Evolutionary conservation across 2,113 vertebrate species (phyloP).

Genomic region (Tinamus guttatus): DNA sequence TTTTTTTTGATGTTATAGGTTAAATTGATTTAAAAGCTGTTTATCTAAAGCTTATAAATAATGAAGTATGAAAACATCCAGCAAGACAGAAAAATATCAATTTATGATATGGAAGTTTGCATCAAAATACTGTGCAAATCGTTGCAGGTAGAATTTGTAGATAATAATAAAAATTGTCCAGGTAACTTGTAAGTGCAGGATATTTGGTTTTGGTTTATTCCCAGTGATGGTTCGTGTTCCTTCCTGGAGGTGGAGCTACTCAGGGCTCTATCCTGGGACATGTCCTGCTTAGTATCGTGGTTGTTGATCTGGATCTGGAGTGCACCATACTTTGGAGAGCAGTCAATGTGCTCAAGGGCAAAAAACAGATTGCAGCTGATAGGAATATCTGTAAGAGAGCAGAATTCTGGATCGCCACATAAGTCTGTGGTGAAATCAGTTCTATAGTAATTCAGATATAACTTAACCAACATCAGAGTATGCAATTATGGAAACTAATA

Average conservation of each 20-base stretch:
- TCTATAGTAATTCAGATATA: background rate
- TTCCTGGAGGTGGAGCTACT: background rate
- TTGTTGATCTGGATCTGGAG: background rate
- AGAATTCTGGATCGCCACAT: background rate
- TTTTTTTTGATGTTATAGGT: background rate
- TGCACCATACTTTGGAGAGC: background rate
- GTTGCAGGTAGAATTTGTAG: background rate
- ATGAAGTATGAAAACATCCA: background rate
- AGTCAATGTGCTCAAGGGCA: background rate
- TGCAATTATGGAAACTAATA: background rate
- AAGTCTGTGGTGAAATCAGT: background rate
- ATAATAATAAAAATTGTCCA: background rate
- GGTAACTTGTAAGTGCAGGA: background rate
- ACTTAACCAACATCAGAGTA: background rate
- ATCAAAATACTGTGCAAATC: background rate
- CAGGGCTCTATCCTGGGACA: background rate
- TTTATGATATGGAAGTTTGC: background rate
- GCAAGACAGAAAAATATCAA: background rate
- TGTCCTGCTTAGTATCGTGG: conserved; percentile 20
- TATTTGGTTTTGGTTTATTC: background rate
- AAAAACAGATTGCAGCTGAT: background rate
- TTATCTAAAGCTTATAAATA: background rate
- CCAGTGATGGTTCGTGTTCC: background rate
- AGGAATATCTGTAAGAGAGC: background rate
- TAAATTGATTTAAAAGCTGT: background rate